Evolutionary conservation across 2,797 vertebrate species (phyloP).

Genomic region (Trachops cirrhosus): DNA sequence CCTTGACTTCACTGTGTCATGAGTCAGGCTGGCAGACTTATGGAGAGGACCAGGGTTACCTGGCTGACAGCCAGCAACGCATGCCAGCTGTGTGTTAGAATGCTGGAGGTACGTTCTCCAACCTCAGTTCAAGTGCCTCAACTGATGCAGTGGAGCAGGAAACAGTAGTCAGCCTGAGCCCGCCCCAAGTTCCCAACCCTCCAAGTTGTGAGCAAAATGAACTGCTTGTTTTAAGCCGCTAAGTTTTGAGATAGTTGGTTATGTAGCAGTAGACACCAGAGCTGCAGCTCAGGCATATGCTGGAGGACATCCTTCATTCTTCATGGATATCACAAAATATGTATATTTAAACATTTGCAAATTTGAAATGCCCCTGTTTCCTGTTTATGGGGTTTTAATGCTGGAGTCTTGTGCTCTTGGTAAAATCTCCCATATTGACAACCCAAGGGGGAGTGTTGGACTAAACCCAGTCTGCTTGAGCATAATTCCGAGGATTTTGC

Average conservation of each 20-base stretch:
- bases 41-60: neutral
- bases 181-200: neutral
- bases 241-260: neutral
- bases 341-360: neutral
- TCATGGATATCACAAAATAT: neutral
- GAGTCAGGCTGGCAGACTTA: neutral
- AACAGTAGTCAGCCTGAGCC: neutral
- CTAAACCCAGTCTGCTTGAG: neutral
- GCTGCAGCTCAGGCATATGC: neutral
- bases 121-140: neutral
- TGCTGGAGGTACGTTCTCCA: neutral
- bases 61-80: neutral
- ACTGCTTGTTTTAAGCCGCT: neutral
- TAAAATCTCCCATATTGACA: neutral
- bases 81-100: neutral
- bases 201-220: neutral
- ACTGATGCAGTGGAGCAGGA: neutral
- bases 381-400: neutral
- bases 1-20: neutral
- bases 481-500: neutral
- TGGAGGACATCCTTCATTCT: neutral
- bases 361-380: neutral
- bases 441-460: neutral
- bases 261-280: neutral
- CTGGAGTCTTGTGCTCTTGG: neutral